Evolutionary conservation across 35 echinoderm and acorn worm genomes (phyloP), one percentile per base, ranked within the genome.

Genomic region (Holothuria glaberrima): DNA sequence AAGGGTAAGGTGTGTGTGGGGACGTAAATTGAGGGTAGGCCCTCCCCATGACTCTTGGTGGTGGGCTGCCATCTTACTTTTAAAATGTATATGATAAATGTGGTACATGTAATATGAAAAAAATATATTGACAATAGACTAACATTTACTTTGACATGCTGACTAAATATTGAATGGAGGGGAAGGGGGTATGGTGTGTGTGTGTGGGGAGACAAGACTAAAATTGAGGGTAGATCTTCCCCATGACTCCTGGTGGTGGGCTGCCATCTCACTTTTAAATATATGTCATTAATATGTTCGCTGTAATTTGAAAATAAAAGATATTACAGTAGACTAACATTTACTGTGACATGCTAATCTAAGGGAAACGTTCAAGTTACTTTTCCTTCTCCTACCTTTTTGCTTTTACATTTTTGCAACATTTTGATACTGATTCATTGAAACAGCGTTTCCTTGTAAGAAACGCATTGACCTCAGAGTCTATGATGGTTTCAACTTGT

Each of bases 211-310:
- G 62, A 16, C 62, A 4, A 65, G 3, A 65, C 62, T 65, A 65
- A 65, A 65, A 65, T 4, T 65, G 62, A 65, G 62, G 62, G 17
- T 9, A 18, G 62, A 20, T 7, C 62, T 16, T 65, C 28, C 62
- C 28, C 62, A 65, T 65, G 62, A 65, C 62, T 65, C 18, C 62
- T 65, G 62, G 62, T 65, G 62, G 18, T 65, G 62, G 18, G 13
- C 62, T 65, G 62, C 62, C 62, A 65, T 65, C 62, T 65, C 17
- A 65, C 62, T 65, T 65, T 65, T 65, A 65, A 65, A 65, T 65
- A 65, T 4, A 65, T 24, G 36, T 41, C 36, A 41, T 41, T 41
- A 41, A 41, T 4, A 41, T 41, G 36, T 41, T 2, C 2, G 62
- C 9, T 65, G 62, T 65, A 17, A 65, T 65, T 65, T 65, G 62